Conservation (phyloP, 2,888 invertebrate genomes). For the Julus scanicus region DNA sequence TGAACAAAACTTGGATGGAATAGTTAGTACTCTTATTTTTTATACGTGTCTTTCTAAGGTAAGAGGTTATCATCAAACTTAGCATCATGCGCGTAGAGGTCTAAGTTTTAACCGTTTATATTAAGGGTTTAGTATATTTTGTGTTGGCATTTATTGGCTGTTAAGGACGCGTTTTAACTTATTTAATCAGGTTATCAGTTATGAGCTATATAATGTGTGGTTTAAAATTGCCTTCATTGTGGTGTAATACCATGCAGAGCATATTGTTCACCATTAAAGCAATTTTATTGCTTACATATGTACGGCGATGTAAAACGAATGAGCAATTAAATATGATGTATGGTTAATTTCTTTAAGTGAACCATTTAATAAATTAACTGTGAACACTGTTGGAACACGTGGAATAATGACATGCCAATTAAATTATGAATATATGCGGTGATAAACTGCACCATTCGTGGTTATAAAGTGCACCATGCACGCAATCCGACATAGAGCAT, state of each 20-base stretch:
- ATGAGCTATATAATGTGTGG: background rate
- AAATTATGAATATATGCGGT: conserved; percentile 14
- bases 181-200: background rate
- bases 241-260: background rate
- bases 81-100: too few relatives aligned
- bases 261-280: too few relatives aligned
- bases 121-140: too few relatives aligned
- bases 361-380: background rate
- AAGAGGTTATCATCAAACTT: too few relatives aligned
- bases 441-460: conserved; percentile 12
- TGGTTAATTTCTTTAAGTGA: conserved; percentile 18
- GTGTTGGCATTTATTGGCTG: background rate
- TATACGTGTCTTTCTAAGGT: too few relatives aligned
- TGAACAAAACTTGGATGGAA: too few relatives aligned
- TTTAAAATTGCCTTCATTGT: background rate
- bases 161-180: background rate
- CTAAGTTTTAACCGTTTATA: too few relatives aligned
- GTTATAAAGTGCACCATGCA: conserved; percentile 13
- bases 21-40: too few relatives aligned
- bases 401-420: conserved; percentile 9
- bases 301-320: background rate
- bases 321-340: background rate
- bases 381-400: conserved; percentile 26
- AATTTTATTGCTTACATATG: too few relatives aligned
- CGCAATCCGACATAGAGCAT: conserved; percentile 12